Base-by-base conservation (phyloP, 2,888 invertebrate genomes). In the Tuberolachnus salignus region DNA sequence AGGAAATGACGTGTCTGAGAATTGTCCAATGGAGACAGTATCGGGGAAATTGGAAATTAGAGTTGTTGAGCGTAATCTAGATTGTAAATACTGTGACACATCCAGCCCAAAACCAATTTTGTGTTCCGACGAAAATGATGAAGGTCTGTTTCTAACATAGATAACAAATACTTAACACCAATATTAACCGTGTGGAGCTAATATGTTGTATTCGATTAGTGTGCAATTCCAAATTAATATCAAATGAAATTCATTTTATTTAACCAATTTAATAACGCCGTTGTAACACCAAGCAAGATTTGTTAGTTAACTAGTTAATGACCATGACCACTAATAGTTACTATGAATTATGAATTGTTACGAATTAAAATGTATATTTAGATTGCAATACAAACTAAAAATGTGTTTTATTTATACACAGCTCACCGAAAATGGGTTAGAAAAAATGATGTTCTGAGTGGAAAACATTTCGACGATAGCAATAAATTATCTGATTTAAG, bases 11-110 rank as follows among this genome's bases (percentile, higher is more conserved):
- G 59, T 57, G 11, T 59, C 67, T 67, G 75, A 78, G 59, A 66
- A 78, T 59, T 78, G 66, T 59, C 75, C 75, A 13, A 87, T 88
- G 81, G 88, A 88, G 83, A 88, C 91, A 0, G 91, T 94, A 23
- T 93, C 93, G 80, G 92, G 92, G 63, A 89, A 93, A 66, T 88
- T 94, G 71, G 94, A 94, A 87, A 94, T 94, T 75, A 89, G 94
- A 72, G 93, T 94, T 74, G 61, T 84, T 42, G 84, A 84, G 57
- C 81, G 84, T n/a, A 53, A 72, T 51, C 44, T 69, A 19, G 67
- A 59, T 69, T 49, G 46, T 57, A 75, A 67, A 59, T 21, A 59
- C 23, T 59, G n/a, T 69, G 67, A 67, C 16, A 67, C 19, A 34
- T 16, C 44, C n/a, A 64, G 23, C 14, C 21, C 53, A 42, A 74